Percentiles rank a stretch among this genome's conserved stretches.
Evolutionary conservation across 2,888 invertebrate genomes (phyloP).

Genomic region (Drosophila affinis): DNA sequence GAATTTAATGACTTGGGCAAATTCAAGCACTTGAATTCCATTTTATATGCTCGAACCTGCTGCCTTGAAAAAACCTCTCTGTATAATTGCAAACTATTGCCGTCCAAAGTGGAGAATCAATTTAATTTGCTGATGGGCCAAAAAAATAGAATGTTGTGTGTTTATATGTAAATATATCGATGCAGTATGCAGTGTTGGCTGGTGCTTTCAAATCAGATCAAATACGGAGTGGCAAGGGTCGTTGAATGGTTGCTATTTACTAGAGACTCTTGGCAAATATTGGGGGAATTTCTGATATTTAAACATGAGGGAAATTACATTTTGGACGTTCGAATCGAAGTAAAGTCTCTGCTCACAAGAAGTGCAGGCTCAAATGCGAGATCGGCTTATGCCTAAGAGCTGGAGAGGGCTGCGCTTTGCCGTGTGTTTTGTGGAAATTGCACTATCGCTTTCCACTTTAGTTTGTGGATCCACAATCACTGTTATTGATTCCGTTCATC

Average conservation of each 20-base stretch:
- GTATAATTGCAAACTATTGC: conserved; percentile 54
- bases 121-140: conserved; percentile 60
- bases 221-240: conserved; percentile 30
- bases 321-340: too few relatives aligned
- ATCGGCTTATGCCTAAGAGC: too few relatives aligned
- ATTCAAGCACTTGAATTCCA: conserved; percentile 30
- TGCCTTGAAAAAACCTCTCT: conserved; percentile 52
- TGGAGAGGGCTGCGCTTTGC: too few relatives aligned
- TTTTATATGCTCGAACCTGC: conserved; percentile 19
- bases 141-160: conserved; percentile 19
- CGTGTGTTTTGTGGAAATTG: neutral
- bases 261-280: neutral
- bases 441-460: neutral
- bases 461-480: neutral
- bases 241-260: neutral
- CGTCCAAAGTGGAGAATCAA: conserved; percentile 49
- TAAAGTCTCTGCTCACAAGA: too few relatives aligned
- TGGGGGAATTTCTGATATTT: neutral
- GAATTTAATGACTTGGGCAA: conserved; percentile 23
- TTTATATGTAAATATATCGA: conserved; percentile 10
- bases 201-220: conserved; percentile 39
- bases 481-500: neutral
- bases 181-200: neutral
- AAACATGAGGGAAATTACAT: too few relatives aligned
- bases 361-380: too few relatives aligned